Evolutionary conservation across 2,113 vertebrate genomes (phyloP).

Genomic region (Nestor notabilis): DNA sequence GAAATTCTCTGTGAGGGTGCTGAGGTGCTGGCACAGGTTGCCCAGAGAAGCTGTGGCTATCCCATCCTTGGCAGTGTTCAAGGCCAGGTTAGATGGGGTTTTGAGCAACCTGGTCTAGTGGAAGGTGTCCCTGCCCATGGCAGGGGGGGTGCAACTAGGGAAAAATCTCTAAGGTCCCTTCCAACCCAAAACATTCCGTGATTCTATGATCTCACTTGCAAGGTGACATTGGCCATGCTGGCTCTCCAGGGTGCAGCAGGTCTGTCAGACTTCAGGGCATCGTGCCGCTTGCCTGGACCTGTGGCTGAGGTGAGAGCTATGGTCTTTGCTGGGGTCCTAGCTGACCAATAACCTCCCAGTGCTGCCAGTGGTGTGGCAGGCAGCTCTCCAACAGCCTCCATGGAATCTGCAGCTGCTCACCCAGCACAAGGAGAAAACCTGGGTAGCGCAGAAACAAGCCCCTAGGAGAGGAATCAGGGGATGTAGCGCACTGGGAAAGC

Average conservation of each 20-base stretch:
- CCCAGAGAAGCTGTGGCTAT: not conserved
- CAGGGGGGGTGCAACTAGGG: not conserved
- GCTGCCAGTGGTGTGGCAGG: fast-evolving
- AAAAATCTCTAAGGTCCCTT: not conserved
- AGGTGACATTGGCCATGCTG: fast-evolving
- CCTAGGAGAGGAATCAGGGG: not conserved
- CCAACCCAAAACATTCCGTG: no score
- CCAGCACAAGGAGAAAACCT: not conserved
- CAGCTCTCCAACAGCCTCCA: not conserved
- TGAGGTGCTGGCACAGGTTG: not conserved
- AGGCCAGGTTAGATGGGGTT: not conserved
- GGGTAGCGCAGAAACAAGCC: fast-evolving
- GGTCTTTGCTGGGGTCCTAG: not conserved
- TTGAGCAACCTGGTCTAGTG: not conserved
- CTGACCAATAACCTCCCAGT: not conserved
- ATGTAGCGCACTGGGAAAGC: not conserved
- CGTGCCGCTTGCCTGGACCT: fast-evolving
- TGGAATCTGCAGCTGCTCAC: not conserved
- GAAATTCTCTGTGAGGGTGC: not conserved
- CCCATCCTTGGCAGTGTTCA: not conserved
- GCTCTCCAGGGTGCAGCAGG: fast-evolving
- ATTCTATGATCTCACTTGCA: not conserved
- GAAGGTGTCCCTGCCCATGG: not conserved
- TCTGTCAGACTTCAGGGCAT: fast-evolving
- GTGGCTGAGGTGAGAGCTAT: fast-evolving